A percentile compares a stretch with the other conserved stretches of the same genome.
These are phyloP conservation scores for Sycophila texana DNA, from an alignment of 2,888 invertebrate genomes.

Conservation along the genomic window DNA sequence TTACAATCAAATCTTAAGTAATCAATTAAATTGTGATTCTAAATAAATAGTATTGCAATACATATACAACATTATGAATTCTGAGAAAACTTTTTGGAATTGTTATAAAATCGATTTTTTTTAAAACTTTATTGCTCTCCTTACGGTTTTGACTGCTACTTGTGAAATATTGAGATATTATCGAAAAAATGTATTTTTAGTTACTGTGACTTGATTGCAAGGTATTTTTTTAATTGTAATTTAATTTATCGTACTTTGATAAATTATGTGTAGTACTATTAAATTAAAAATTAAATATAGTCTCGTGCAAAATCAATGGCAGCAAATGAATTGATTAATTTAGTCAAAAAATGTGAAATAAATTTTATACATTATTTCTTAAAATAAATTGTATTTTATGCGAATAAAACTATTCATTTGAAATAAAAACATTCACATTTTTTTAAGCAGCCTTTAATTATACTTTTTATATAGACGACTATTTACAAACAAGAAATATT, in stretches of 20 bases:
- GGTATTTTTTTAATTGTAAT: slow-evolving; percentile 48
- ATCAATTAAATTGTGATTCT: too few species aligned
- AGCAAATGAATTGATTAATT: slow-evolving; percentile 51
- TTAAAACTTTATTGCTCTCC: slow-evolving; percentile 19
- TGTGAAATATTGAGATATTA: slow-evolving; percentile 31
- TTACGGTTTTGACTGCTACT: slow-evolving; percentile 32
- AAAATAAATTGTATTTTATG: slow-evolving; percentile 56
- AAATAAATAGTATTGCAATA: too few species aligned
- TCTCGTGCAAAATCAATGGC: slow-evolving; percentile 50
- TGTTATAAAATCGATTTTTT: background rate
- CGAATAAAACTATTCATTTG: slow-evolving; percentile 52
- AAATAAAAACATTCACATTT: slow-evolving; percentile 32
- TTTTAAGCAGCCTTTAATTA: background rate
- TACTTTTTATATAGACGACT: slow-evolving; percentile 4
- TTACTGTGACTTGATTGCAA: slow-evolving; percentile 49
- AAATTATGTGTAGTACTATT: slow-evolving; percentile 51
- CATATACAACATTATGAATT: too few species aligned
- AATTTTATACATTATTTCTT: slow-evolving; percentile 55
- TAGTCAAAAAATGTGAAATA: slow-evolving; percentile 50
- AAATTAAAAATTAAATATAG: slow-evolving; percentile 42
- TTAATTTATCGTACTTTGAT: slow-evolving; percentile 52
- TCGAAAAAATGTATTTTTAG: slow-evolving; percentile 38
- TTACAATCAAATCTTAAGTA: background rate
- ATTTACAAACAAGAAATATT: slow-evolving; percentile 9
- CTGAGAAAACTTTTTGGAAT: too few species aligned